Evolutionary conservation across 2,888 invertebrate genomes (phyloP).

Genomic region (Epirrhoe tristata): DNA sequence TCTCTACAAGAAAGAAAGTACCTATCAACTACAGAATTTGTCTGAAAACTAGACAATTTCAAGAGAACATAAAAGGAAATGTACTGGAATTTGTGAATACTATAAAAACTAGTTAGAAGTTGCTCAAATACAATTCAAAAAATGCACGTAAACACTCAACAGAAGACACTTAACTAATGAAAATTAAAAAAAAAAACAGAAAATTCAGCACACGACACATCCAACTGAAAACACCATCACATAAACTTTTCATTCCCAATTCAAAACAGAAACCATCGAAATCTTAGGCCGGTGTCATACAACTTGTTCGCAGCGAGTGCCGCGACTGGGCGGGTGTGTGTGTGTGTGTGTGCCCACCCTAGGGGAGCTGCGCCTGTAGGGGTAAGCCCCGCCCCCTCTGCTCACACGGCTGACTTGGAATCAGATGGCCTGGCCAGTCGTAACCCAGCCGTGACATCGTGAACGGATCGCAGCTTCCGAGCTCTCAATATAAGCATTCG

Average conservation of each 20-base stretch:
- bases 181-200: background rate
- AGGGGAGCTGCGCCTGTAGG: conserved; percentile 48
- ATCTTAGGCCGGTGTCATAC: conserved; percentile 46
- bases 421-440: conserved; percentile 85
- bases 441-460: conserved; percentile 83
- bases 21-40: conserved; percentile 33
- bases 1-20: conserved; percentile 49
- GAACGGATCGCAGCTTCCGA: conserved; percentile 81
- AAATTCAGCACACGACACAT: conserved; percentile 14
- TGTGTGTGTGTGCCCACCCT: conserved; percentile 75
- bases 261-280: conserved; percentile 38
- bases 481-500: conserved; percentile 77
- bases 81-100: conserved; percentile 16
- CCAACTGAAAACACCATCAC: conserved; percentile 27
- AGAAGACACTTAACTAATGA: background rate
- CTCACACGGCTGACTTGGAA: conserved; percentile 85
- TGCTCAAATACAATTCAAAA: background rate
- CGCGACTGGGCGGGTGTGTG: conserved; percentile 40
- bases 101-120: background rate
- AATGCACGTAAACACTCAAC: background rate
- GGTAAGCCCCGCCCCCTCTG: conserved; percentile 71
- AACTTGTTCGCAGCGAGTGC: conserved; percentile 39
- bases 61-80: conserved; percentile 26
- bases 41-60: conserved; percentile 30
- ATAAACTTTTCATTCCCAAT: conserved; percentile 34